Conservation (phyloP, 2,113 vertebrate species). For the Aptenodytes patagonicus region DNA sequence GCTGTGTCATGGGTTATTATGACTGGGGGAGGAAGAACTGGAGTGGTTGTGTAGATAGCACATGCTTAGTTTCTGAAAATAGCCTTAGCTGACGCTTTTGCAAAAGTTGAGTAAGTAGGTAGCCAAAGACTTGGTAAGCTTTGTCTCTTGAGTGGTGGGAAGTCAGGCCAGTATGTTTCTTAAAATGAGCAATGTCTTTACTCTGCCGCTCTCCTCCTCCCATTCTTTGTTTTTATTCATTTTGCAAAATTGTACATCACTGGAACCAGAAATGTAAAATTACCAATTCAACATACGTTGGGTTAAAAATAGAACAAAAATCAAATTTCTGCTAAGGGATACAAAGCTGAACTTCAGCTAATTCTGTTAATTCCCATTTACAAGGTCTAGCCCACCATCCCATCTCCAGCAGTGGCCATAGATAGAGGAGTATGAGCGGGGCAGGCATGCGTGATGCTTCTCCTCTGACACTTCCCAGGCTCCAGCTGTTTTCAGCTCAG, state of each 20-base stretch:
- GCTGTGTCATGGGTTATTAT: background rate
- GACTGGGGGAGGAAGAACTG: background rate
- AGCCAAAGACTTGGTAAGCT: background rate
- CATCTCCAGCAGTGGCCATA: background rate
- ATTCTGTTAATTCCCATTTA: background rate
- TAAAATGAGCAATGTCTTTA: background rate
- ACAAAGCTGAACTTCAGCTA: background rate
- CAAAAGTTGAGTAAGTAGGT: background rate
- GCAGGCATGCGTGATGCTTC: background rate
- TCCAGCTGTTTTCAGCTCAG: background rate
- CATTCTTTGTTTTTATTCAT: background rate
- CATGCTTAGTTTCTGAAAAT: fast-evolving
- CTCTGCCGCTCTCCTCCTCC: background rate
- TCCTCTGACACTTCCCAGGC: background rate
- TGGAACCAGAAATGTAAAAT: background rate
- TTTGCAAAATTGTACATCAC: background rate
- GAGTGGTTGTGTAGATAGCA: background rate
- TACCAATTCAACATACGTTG: background rate
- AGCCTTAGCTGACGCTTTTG: background rate
- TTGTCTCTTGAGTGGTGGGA: background rate
- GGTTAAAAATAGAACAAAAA: background rate
- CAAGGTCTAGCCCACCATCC: background rate
- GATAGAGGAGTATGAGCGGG: background rate
- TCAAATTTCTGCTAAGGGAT: background rate
- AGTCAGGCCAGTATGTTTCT: background rate